These are phyloP conservation scores for Spheniscus mendiculus DNA, from an alignment of 2,113 vertebrate genomes.

Conservation along the genomic window DNA sequence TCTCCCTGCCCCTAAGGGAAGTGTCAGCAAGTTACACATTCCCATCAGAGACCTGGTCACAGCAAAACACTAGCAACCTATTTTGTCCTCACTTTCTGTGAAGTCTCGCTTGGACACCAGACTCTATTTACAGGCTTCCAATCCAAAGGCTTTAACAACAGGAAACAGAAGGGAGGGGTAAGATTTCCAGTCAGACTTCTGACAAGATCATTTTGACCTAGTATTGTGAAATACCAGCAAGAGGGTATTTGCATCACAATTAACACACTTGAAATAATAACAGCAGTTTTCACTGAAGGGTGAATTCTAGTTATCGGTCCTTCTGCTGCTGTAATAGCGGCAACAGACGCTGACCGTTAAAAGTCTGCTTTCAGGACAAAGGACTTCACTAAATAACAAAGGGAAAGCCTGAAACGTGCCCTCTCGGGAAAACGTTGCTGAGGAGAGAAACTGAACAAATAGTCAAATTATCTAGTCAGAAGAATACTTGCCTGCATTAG, in stretches of 20 bases:
- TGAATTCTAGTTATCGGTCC: slow-evolving; percentile 25
- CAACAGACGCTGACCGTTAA: slow-evolving; percentile 42
- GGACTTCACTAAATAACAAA: slow-evolving; percentile 19
- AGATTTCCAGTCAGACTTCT: slow-evolving; percentile 61
- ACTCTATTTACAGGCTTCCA: slow-evolving; percentile 49
- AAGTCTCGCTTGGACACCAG: slow-evolving; percentile 16
- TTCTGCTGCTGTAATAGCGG: slow-evolving; percentile 24
- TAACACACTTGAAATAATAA: slow-evolving; percentile 29
- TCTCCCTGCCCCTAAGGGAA: slow-evolving; percentile 25
- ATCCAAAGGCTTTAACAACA: slow-evolving; percentile 56
- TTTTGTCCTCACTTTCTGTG: slow-evolving; percentile 45
- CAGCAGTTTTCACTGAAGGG: slow-evolving; percentile 36
- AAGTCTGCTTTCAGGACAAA: slow-evolving; percentile 39
- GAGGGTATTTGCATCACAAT: slow-evolving; percentile 58
- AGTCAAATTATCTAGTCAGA: slow-evolving; percentile 40
- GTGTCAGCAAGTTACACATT: not conserved
- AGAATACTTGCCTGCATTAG: not conserved
- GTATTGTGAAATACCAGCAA: slow-evolving; percentile 54
- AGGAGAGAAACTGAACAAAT: slow-evolving; percentile 21
- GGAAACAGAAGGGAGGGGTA: slow-evolving; percentile 61
- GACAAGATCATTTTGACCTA: slow-evolving; percentile 52
- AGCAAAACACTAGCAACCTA: not conserved
- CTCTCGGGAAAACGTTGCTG: slow-evolving; percentile 16
- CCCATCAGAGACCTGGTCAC: not conserved
- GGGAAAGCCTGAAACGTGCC: slow-evolving; percentile 31